Conservation (phyloP, 2,113 vertebrate species). For the Emydura subglobosa region DNA sequence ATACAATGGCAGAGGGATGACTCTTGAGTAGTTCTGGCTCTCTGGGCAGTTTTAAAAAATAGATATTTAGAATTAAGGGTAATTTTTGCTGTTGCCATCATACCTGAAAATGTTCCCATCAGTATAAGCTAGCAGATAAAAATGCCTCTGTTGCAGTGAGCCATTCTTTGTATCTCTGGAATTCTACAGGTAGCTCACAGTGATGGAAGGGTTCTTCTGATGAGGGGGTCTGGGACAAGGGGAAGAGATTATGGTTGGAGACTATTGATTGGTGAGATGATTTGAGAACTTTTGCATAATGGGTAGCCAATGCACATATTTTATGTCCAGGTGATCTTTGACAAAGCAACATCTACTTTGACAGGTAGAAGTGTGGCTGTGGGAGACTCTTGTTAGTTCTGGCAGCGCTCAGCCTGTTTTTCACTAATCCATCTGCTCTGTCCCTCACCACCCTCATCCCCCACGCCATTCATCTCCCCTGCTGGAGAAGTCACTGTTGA, state of each 20-base stretch:
- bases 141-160: background rate
- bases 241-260: background rate
- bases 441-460: background rate
- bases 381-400: background rate
- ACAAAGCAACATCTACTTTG: background rate
- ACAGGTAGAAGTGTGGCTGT: background rate
- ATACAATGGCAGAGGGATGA: background rate
- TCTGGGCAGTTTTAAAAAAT: background rate
- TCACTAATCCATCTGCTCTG: background rate
- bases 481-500: background rate
- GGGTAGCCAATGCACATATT: background rate
- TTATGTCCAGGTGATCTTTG: background rate
- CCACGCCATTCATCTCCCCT: background rate
- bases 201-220: background rate
- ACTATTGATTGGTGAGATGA: background rate
- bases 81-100: background rate
- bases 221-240: background rate
- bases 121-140: background rate
- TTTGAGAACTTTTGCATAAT: background rate
- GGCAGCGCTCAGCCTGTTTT: background rate
- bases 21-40: background rate
- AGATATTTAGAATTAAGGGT: background rate
- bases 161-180: background rate
- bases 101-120: background rate
- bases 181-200: background rate